Percentiles rank a stretch among this genome's conserved stretches.
phyloP scores from a whole-genome alignment of 2,113 vertebrate genomes.

The Tricholaema leucomelas region DNA sequence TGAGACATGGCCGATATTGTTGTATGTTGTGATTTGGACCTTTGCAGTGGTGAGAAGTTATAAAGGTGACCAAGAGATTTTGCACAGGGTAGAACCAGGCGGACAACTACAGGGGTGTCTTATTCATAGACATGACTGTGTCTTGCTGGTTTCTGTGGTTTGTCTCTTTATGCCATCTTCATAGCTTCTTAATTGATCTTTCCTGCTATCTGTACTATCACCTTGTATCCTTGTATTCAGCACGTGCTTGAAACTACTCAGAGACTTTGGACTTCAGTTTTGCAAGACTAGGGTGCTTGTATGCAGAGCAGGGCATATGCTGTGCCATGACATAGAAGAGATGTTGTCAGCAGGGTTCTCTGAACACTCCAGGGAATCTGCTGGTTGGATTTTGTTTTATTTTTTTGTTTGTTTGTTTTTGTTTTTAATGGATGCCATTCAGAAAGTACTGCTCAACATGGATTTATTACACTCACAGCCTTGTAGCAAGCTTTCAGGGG shows the following conservation, averaged over 20 bases:
- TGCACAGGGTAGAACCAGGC: not conserved
- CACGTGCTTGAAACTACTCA: not conserved
- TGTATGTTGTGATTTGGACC: not conserved
- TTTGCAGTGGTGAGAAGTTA: not conserved
- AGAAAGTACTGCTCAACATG: not conserved
- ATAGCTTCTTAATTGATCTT: not conserved
- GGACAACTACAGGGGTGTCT: not conserved
- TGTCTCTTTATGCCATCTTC: not conserved
- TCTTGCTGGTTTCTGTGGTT: not conserved
- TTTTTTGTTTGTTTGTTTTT: too few species aligned
- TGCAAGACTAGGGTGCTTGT: rapidly evolving
- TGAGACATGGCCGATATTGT: not conserved
- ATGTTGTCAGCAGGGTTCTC: rapidly evolving
- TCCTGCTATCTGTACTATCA: not conserved
- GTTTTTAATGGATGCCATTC: not conserved
- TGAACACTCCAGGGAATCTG: not conserved
- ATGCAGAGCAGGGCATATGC: rapidly evolving
- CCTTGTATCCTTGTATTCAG: not conserved
- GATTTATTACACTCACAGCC: not conserved
- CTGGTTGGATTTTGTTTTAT: not conserved
- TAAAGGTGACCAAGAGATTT: not conserved
- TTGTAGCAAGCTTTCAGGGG: too few species aligned
- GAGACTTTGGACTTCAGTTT: not conserved
- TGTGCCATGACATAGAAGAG: not conserved
- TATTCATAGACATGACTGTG: rapidly evolving